These are phyloP conservation scores for Anarsia innoxiella DNA, from an alignment of 2,888 invertebrate genomes.

Conservation along the genomic window DNA sequence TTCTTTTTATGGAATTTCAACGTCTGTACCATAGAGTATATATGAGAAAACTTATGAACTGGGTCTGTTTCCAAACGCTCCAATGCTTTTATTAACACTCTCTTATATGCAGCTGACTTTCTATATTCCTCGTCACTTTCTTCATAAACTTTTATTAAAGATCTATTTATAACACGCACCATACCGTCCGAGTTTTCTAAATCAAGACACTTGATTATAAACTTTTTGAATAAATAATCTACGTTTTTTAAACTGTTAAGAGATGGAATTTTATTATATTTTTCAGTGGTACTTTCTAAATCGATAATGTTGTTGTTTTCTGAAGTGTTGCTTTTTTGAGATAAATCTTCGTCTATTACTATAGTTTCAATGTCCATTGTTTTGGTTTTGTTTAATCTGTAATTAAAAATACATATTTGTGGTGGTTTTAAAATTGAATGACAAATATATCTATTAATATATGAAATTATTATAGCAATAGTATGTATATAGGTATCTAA, in stretches of 20 bases:
- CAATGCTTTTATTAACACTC: constrained; percentile 25
- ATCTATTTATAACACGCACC: constrained; percentile 34
- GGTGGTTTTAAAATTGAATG: no score
- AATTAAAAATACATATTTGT: no score
- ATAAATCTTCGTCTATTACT: constrained; percentile 12
- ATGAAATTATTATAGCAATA: no score
- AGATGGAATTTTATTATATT: background rate
- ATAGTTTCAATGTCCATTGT: constrained; percentile 13
- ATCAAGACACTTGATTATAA: constrained; percentile 34
- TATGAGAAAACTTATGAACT: constrained; percentile 34
- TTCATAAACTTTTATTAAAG: constrained; percentile 33
- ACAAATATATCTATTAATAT: no score
- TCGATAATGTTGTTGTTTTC: constrained; percentile 2
- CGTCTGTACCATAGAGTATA: constrained; percentile 38
- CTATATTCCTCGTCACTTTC: constrained; percentile 28
- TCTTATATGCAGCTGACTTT: constrained; percentile 28
- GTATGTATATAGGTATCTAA: no score
- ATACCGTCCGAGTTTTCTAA: constrained; percentile 37
- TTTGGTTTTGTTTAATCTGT: no score
- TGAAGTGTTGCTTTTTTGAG: background rate
- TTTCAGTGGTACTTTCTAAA: background rate
- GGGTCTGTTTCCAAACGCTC: constrained; percentile 31
- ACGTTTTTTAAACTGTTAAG: background rate
- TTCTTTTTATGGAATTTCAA: constrained; percentile 27
- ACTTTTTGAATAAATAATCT: constrained; percentile 24